phyloP scores from a whole-genome alignment of 2,888 invertebrate genomes.

The Girardia tigrina region DNA sequence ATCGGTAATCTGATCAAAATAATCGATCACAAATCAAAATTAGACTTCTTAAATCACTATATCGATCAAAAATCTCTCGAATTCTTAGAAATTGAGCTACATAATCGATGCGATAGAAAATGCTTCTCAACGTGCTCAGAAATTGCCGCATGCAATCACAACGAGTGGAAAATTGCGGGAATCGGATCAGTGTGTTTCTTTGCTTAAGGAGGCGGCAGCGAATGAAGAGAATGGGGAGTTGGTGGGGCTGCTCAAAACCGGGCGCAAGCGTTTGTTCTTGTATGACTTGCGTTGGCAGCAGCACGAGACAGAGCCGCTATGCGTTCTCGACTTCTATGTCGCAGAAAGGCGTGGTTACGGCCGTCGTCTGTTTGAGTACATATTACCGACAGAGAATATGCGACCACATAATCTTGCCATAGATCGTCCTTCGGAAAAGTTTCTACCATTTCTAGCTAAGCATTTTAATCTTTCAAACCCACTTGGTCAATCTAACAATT shows the following conservation, averaged over 20 bases:
- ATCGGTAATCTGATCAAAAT: too few relatives aligned
- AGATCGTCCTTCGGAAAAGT: constrained; percentile 78
- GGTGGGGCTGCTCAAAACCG: constrained; percentile 74
- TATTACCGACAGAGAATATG: constrained; percentile 62
- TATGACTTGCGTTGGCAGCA: constrained; percentile 51
- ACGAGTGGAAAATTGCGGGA: too few relatives aligned
- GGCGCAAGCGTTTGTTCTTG: constrained; percentile 73
- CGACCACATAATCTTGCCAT: constrained; percentile 67
- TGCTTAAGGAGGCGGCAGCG: too few relatives aligned
- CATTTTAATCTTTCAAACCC: constrained; percentile 62
- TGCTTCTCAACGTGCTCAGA: too few relatives aligned
- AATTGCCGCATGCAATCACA: too few relatives aligned
- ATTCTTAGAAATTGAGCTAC: too few relatives aligned
- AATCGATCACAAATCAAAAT: too few relatives aligned
- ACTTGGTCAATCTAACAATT: constrained; percentile 72
- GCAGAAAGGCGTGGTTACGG: constrained; percentile 71
- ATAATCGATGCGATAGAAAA: too few relatives aligned
- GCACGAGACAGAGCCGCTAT: constrained; percentile 67
- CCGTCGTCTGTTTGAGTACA: constrained; percentile 67
- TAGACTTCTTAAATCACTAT: too few relatives aligned
- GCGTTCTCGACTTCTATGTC: constrained; percentile 82
- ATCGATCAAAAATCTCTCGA: too few relatives aligned
- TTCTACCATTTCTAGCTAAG: constrained; percentile 68
- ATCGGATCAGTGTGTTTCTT: too few relatives aligned
- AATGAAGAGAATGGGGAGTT: constrained; percentile 53